Evolutionary conservation across 2,113 vertebrate genomes (phyloP), one percentile per base, ranked within the genome.

Genomic region (Myodes glareolus): DNA sequence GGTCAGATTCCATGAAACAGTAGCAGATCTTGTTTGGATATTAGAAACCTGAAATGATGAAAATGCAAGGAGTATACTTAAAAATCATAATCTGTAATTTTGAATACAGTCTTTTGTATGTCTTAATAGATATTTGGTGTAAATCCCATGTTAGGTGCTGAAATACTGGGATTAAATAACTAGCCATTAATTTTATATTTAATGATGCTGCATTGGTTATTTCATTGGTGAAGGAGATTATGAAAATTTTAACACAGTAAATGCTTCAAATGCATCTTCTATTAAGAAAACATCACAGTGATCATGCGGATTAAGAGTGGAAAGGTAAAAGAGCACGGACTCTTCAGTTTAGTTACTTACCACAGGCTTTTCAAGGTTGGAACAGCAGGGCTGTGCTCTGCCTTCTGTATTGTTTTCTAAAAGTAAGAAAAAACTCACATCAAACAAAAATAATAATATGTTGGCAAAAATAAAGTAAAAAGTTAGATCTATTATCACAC

Each of bases 1-100:
- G 80, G 98, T 97, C n/a, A 98, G 98, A 95, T 98, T 98, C 99
- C 99, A 99, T 94, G 99, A 99, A 94, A 99, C 97, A 95, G 99
- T 97, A 93, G 98, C 99, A 90, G 99, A 99, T 94, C 98, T 98
- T 93, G 98, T 98, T 93, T 98, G 98, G 97, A 99, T 98, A 96
- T 98, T 97, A 97, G 98, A 98, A 97, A 99, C 98, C 99, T 99
- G 97, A 98, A 98, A 92, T 55, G 42, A 80, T 33, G 88, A 89
- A 88, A 96, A 96, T 78, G 45, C 8, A 73, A 90, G 52, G 21
- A 89, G 2, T n/a, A 67, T 61, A 89, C 25, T 92, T 94, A 95
- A 97, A 92, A 93, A 67, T 72, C 72, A 89, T 89, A 91, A 93
- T 29, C 4, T 73, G 11, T 88, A 86, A 90, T 65, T 94, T 93